Percentiles rank a stretch among this genome's conserved stretches.
Conservation (phyloP, 2,888 invertebrate species). For the Galerucella nymphaeae region DNA sequence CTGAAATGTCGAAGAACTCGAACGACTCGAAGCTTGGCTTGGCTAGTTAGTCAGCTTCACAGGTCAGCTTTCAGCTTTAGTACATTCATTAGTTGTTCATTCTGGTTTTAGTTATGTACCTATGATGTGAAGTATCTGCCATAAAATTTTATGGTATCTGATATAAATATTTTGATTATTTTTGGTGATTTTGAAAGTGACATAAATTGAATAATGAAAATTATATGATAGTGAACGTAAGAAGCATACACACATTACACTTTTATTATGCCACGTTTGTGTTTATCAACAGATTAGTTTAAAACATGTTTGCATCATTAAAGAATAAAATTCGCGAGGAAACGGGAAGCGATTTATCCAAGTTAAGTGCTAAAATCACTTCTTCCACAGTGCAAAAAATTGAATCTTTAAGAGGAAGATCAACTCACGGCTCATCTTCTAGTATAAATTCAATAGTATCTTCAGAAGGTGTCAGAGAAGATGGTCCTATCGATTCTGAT, state of each 20-base stretch:
- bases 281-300: constrained; percentile 14
- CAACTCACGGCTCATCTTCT: constrained; percentile 65
- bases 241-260: not conserved
- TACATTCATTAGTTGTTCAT: too few relatives aligned
- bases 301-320: constrained; percentile 83
- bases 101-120: too few relatives aligned
- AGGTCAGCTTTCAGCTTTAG: too few relatives aligned
- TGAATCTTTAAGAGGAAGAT: constrained; percentile 64
- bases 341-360: constrained; percentile 81
- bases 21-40: too few relatives aligned
- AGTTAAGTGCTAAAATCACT: constrained; percentile 64
- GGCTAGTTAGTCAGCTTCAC: too few relatives aligned
- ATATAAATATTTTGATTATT: not conserved
- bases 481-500: constrained; percentile 65
- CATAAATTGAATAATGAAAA: constrained; percentile 3
- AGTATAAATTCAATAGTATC: constrained; percentile 64
- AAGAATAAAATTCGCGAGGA: constrained; percentile 92
- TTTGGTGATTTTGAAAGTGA: not conserved
- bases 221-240: not conserved
- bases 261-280: constrained; percentile 17
- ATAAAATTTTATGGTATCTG: not conserved
- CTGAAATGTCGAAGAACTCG: not conserved
- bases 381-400: constrained; percentile 68
- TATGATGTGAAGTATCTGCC: too few relatives aligned
- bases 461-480: constrained; percentile 66